Conservation (phyloP, 1,140 invertebrate species). For the Drosophila repleta region DNA sequence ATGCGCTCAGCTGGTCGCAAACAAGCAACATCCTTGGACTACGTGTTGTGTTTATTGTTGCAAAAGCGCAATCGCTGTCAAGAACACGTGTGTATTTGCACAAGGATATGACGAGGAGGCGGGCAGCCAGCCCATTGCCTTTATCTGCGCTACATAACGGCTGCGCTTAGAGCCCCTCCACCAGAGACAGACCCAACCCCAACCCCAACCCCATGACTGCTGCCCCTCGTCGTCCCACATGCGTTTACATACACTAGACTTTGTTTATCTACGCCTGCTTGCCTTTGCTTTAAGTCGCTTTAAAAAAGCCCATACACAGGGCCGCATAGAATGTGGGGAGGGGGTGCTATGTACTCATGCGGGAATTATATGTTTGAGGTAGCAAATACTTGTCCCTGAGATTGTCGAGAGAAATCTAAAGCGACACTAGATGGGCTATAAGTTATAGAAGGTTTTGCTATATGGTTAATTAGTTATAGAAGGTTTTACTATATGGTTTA, state of each 20-base stretch:
- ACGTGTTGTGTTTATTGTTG: slow-evolving; percentile 54
- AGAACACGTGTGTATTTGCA: slow-evolving; percentile 80
- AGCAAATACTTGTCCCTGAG: too few species aligned
- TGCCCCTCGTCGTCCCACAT: background rate
- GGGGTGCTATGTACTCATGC: background rate
- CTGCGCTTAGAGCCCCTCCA: background rate
- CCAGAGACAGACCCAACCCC: background rate
- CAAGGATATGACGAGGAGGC: slow-evolving; percentile 60
- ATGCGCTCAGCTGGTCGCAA: slow-evolving; percentile 17
- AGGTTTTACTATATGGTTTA: too few species aligned
- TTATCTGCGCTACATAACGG: slow-evolving; percentile 37
- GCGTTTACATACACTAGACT: slow-evolving; percentile 44
- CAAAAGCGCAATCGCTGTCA: slow-evolving; percentile 78
- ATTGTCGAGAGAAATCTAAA: too few species aligned
- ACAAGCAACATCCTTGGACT: slow-evolving; percentile 62
- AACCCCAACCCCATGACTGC: background rate
- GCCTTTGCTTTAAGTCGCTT: slow-evolving; percentile 64
- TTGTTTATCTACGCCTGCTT: slow-evolving; percentile 70
- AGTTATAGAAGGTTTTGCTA: too few species aligned
- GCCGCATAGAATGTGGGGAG: background rate
- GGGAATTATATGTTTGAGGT: background rate
- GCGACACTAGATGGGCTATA: too few species aligned
- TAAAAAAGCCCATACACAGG: slow-evolving; percentile 41
- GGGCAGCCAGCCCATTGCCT: slow-evolving; percentile 52
- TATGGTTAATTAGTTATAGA: too few species aligned